Evolutionary conservation across 1,140 invertebrate species (phyloP), one percentile per base, ranked within the genome.

Genomic region (Tetramorium simillimum): DNA sequence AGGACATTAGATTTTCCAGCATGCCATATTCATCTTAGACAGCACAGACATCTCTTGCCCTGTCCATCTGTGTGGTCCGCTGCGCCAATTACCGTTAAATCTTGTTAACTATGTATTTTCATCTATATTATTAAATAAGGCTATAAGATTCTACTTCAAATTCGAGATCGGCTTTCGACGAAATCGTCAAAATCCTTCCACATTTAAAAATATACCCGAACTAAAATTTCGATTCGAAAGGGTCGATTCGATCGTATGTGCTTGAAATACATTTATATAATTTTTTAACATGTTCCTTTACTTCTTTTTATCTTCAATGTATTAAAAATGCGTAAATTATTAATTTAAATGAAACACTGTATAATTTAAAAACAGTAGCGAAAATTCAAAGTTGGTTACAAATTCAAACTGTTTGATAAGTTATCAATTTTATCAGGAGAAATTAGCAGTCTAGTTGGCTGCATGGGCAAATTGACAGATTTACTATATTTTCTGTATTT

Each of bases 1-100:
- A 82, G 6, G 40, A 49, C 28, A 75, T 84, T 75, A 84, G 69
- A 84, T 84, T 58, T 60, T 73, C 40, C 24, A 75, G n/a, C 53
- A 84, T 84, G 37, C 28, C 33, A 49, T 84, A 84, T 84, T 70
- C 28, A 73, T 84, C 24, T 43, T 73, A 84, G 40, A 75, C 56
- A 75, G 40, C 24, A 62, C n/a, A 81, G 80, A 63, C 40, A 60
- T 73, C 14, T 0, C 9, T 84, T 33, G 56, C 67, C 24, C n/a
- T 84, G 56, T 84, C 53, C 80, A 84, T 72, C 24, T 73, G 46
- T 49, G 24, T 21, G 10, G 7, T 37, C 28, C 4, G 1, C 46
- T 16, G 10, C 24, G 40, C 12, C 24, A 28, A 75, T 62, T 84
- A 73, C n/a, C 18, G 7, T 24, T 73, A 60, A 75, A 60, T 62